These are phyloP conservation scores for Sesia bembeciformis DNA, from an alignment of 2,888 invertebrate species.

Conservation along the genomic window DNA sequence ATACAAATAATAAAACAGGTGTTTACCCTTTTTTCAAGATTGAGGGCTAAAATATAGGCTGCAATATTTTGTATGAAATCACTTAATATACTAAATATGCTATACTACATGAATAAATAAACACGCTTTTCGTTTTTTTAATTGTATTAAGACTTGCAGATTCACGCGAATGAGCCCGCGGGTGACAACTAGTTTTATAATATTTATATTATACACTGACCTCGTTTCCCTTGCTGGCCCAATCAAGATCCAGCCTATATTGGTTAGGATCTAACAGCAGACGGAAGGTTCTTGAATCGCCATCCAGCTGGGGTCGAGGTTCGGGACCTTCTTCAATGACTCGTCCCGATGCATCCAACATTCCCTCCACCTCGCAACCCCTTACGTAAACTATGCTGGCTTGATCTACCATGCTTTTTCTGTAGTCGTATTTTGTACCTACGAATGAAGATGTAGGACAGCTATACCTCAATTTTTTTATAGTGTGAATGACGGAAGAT, in stretches of 20 bases:
- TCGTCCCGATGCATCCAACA: constrained; percentile 95
- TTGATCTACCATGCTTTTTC: constrained; percentile 92
- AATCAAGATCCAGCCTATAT: constrained; percentile 93
- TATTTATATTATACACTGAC: constrained; percentile 43
- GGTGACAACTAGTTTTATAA: too few relatives aligned
- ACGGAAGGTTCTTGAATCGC: constrained; percentile 92
- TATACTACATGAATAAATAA: too few relatives aligned
- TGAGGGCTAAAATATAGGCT: too few relatives aligned
- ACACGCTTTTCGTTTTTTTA: too few relatives aligned
- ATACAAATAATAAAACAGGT: too few relatives aligned
- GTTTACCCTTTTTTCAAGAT: too few relatives aligned
- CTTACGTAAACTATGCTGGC: constrained; percentile 93
- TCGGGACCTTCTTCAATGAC: constrained; percentile 98
- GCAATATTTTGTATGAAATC: too few relatives aligned
- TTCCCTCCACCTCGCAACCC: constrained; percentile 98
- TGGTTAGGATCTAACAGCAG: constrained; percentile 98
- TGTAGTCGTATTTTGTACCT: constrained; percentile 86
- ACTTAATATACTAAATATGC: too few relatives aligned
- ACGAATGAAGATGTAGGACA: background rate
- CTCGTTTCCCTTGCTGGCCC: constrained; percentile 85
- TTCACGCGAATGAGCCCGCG: too few relatives aligned
- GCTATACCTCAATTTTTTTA: too few relatives aligned
- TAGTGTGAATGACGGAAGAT: too few relatives aligned
- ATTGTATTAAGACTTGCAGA: too few relatives aligned
- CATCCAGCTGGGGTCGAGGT: constrained; percentile 88